Evolutionary conservation across 1,140 invertebrate species (phyloP).

Genomic region (Ridgeia piscesae): DNA sequence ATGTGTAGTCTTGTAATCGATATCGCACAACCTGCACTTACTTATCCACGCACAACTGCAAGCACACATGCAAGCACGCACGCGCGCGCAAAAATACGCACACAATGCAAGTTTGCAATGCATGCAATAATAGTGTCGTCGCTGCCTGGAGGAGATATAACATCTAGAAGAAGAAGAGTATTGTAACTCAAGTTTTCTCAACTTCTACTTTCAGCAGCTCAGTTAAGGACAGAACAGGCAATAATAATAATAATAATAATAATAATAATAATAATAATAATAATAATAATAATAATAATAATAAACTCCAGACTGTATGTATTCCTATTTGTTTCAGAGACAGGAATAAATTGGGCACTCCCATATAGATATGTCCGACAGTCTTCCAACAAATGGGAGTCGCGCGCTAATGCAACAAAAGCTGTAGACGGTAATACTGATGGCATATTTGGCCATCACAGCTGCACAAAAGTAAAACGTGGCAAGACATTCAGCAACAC

Average conservation of each 20-base stretch:
- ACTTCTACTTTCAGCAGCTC: too few relatives aligned
- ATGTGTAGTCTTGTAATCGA: too few relatives aligned
- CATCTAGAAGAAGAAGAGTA: too few relatives aligned
- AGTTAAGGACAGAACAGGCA: too few relatives aligned
- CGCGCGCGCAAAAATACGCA: background rate
- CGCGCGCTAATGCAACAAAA: background rate
- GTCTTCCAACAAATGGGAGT: accelerated
- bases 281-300: background rate
- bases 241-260: too few relatives aligned
- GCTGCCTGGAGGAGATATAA: too few relatives aligned
- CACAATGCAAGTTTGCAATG: too few relatives aligned
- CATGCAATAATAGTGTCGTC: too few relatives aligned
- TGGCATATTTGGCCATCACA: background rate
- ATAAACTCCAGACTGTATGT: background rate
- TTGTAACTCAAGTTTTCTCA: too few relatives aligned
- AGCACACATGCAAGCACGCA: background rate
- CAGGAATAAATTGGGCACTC: background rate
- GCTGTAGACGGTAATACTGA: background rate
- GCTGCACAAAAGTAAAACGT: background rate
- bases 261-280: too few relatives aligned
- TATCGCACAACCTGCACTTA: too few relatives aligned
- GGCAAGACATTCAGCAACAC: background rate
- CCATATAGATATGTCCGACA: background rate
- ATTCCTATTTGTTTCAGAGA: background rate
- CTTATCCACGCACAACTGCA: too few relatives aligned